Evolutionary conservation across 2,113 vertebrate genomes (phyloP).

Genomic region (Clarias gariepinus): DNA sequence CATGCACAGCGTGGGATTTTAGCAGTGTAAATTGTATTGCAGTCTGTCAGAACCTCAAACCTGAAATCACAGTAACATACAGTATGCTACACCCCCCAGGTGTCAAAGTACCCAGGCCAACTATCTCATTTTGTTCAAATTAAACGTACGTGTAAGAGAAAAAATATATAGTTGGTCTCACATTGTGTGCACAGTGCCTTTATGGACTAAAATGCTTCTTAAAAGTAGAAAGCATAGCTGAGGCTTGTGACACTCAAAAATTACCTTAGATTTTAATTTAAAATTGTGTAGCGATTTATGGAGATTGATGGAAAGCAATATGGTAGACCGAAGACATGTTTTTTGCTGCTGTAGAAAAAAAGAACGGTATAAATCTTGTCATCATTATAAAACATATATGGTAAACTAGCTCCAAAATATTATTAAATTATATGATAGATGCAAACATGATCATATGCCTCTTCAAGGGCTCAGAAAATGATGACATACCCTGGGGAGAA

Average conservation of each 20-base stretch:
- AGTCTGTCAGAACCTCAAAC: constrained; percentile 12
- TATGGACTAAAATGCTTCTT: background rate
- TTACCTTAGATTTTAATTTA: background rate
- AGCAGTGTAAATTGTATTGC: constrained; percentile 19
- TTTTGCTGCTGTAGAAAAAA: background rate
- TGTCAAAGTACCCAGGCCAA: background rate
- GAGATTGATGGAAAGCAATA: background rate
- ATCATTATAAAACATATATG: background rate
- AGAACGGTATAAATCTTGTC: background rate
- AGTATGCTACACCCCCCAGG: background rate
- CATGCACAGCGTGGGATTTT: constrained; percentile 28
- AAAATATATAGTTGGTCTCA: background rate
- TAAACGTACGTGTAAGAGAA: background rate
- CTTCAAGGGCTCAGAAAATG: background rate
- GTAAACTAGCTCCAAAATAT: background rate
- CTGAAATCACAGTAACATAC: constrained; percentile 23
- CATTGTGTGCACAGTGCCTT: background rate
- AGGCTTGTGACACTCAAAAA: background rate
- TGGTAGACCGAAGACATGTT: background rate
- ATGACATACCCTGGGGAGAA: background rate
- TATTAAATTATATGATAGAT: background rate
- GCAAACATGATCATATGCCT: background rate
- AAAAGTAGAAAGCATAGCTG: background rate
- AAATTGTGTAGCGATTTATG: background rate
- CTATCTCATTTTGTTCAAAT: background rate